These are phyloP conservation scores for Hyperoplus lanceolatus DNA, from an alignment of 2,797 vertebrate genomes.

Conservation along the genomic window DNA sequence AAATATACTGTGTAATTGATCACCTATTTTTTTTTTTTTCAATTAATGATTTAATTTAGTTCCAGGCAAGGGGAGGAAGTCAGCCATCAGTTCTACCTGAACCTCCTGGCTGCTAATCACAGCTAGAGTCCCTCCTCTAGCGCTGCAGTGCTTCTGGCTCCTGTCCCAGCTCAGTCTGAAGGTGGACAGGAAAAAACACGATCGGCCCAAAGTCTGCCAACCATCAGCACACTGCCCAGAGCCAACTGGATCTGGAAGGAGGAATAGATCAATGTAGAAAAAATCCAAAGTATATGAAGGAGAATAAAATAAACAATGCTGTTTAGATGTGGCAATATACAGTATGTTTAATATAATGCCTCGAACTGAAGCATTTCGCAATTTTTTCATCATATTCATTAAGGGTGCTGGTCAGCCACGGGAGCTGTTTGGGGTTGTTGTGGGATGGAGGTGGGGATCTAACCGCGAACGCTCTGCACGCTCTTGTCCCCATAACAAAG, in stretches of 20 bases:
- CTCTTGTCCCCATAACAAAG: neutral
- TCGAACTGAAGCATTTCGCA: no score
- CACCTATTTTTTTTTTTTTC: no score
- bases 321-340: neutral
- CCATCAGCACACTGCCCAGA: slow-evolving; percentile 51
- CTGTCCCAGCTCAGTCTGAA: slow-evolving; percentile 66
- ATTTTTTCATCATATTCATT: no score
- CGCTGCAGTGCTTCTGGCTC: slow-evolving; percentile 71
- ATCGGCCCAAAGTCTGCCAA: slow-evolving; percentile 66
- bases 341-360: no score
- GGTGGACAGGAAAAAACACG: slow-evolving; percentile 78
- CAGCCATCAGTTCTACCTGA: slow-evolving; percentile 70
- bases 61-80: neutral
- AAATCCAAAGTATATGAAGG: neutral
- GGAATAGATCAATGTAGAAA: neutral
- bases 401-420: no score
- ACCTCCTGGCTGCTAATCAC: slow-evolving; percentile 48
- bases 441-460: no score
- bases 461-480: no score
- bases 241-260: slow-evolving; percentile 13
- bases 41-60: no score
- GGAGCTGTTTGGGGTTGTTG: no score
- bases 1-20: no score
- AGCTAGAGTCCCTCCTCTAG: slow-evolving; percentile 75
- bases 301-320: neutral